phyloP scores from a whole-genome alignment of 37 sponge, comb jelly and placozoan genomes.

The Haliclona indistincta region DNA sequence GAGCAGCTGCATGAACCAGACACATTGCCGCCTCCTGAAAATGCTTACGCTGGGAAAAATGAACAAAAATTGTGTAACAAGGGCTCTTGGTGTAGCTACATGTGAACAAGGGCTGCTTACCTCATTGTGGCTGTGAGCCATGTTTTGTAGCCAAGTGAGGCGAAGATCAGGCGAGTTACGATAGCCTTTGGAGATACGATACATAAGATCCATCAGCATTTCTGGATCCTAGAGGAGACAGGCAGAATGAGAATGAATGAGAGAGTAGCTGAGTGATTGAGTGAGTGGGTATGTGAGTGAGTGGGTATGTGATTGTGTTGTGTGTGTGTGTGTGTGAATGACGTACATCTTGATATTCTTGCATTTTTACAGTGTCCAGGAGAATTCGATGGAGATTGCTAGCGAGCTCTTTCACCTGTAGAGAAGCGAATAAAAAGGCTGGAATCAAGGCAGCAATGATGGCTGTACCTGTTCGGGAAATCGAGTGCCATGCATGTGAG shows the following conservation, averaged over 20 bases:
- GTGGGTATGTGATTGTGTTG: neutral
- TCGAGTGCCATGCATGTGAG: constrained; percentile 53
- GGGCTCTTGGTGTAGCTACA: neutral
- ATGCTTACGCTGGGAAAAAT: constrained; percentile 42
- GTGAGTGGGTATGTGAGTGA: neutral
- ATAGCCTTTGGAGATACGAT: constrained; percentile 94
- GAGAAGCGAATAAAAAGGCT: neutral
- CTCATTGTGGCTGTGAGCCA: constrained; percentile 89
- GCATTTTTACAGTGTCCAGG: constrained; percentile 90
- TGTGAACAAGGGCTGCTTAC: constrained; percentile 43
- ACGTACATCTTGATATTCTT: constrained; percentile 81
- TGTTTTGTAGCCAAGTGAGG: constrained; percentile 95
- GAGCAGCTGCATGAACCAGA: constrained; percentile 89
- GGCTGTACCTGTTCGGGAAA: constrained; percentile 87
- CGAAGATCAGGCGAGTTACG: constrained; percentile 94
- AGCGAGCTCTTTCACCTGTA: constrained; percentile 80
- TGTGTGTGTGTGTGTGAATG: constrained; percentile 1
- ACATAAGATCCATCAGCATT: constrained; percentile 94
- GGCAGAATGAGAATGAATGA: no score
- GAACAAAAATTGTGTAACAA: neutral
- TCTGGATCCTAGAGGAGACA: constrained; percentile 92
- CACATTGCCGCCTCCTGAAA: constrained; percentile 94
- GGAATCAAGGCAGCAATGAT: neutral
- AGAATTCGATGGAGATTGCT: constrained; percentile 85
- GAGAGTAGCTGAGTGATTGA: no score